phyloP scores from a whole-genome alignment of 2,113 vertebrate genomes.

The Sylvia atricapilla region DNA sequence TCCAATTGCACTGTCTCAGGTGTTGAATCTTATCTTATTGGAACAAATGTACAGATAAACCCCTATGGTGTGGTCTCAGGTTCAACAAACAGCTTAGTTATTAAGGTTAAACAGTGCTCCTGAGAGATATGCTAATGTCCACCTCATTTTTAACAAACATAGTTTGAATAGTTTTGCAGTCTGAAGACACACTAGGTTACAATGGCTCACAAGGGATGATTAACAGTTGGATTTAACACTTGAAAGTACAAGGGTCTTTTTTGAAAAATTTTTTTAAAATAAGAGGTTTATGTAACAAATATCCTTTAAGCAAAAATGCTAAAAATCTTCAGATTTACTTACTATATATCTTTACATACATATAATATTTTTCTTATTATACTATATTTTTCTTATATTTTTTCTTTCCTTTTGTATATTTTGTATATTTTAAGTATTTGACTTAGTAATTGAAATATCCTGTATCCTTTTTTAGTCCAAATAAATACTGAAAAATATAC shows the following conservation, averaged over 20 bases:
- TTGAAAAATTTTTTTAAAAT: background rate
- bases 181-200: background rate
- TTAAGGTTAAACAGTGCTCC: conserved; percentile 30
- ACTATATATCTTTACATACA: background rate
- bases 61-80: background rate
- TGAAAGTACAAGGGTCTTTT: background rate
- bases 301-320: background rate
- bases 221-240: background rate
- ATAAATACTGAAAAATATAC: conserved; percentile 9
- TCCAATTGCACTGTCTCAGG: background rate
- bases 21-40: conserved; percentile 61
- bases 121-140: conserved; percentile 4
- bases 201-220: background rate
- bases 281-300: background rate
- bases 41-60: conserved; percentile 45
- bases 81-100: conserved; percentile 35
- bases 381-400: background rate
- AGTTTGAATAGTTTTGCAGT: background rate
- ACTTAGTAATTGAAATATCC: background rate
- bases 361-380: background rate
- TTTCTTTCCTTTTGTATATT: background rate
- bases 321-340: background rate
- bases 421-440: background rate
- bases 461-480: background rate
- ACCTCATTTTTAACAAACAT: background rate